These are phyloP conservation scores for Beaufortia kweichowensis DNA, from an alignment of 2,113 vertebrate species.

Conservation along the genomic window DNA sequence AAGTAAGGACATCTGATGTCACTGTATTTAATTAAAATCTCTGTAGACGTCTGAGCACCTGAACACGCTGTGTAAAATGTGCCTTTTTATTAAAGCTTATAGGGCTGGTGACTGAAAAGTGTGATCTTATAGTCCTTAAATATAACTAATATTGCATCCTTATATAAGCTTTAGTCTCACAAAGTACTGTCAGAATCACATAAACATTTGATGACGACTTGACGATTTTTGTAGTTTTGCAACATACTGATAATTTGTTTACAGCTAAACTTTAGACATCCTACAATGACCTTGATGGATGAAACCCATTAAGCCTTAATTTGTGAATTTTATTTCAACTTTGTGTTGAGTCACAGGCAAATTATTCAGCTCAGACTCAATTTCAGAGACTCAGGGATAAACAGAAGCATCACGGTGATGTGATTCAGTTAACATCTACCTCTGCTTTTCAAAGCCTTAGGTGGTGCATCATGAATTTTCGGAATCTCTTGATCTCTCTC, in stretches of 20 bases:
- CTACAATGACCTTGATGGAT: neutral
- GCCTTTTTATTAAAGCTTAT: slow-evolving; percentile 12
- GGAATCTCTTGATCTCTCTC: slow-evolving; percentile 3
- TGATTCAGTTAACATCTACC: slow-evolving; percentile 8
- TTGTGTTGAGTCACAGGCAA: neutral
- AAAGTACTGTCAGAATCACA: neutral
- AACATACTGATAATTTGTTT: neutral
- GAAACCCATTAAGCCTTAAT: neutral
- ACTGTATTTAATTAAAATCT: slow-evolving; percentile 33
- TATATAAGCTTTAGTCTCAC: neutral
- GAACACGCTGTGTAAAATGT: slow-evolving; percentile 12
- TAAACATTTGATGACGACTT: too few relatives aligned
- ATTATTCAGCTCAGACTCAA: neutral
- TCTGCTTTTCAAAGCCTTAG: neutral
- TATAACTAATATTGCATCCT: neutral
- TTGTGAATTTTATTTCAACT: neutral
- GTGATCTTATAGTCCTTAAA: neutral
- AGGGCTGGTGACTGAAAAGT: neutral
- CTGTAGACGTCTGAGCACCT: neutral
- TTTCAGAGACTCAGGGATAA: neutral
- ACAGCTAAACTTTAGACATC: neutral
- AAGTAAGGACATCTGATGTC: slow-evolving; percentile 23
- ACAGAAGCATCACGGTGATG: slow-evolving; percentile 13
- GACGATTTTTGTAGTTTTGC: too few relatives aligned
- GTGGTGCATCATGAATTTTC: neutral